Evolutionary conservation across 2,888 invertebrate species (phyloP), one percentile per base, ranked within the genome.

Genomic region (Choreutis nemorana): DNA sequence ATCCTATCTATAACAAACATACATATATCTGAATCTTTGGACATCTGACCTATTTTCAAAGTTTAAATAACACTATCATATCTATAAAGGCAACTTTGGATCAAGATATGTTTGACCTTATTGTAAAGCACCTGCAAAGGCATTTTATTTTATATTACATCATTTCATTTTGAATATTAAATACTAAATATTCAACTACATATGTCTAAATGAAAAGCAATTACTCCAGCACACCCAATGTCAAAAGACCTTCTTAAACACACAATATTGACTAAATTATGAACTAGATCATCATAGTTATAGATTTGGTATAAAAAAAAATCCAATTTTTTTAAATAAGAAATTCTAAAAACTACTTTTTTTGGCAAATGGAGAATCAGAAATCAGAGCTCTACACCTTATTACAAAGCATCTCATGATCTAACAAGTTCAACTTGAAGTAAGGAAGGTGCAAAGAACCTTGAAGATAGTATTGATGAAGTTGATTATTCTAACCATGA

Each of bases 311-410:
- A 68, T 63, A 70, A 71, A 71, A 51, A n/a, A n/a, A 50, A 57
- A 60, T 53, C 53, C 44, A 60, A 57, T 55, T 54, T 47, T n/a
- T n/a, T 58, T 54, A 44, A 55, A 59, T 55, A 57, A 65, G 64
- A 51, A 64, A 61, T 18, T 24, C 22, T 21, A 34, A 58, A 50
- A 66, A 66, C 75, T 77, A 77, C 63, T 51, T 67, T 71, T 32
- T 78, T 78, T 78, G 78, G 78, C 78, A 78, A 78, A 59, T 55
- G 71, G 77, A 78, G 78, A 77, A 72, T 72, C 61, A 48, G 64
- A 68, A 62, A 61, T 52, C 44, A 60, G 55, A n/a, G n/a, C n/a
- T n/a, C n/a, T n/a, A n/a, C n/a, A n/a, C n/a, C n/a, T n/a, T n/a
- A n/a, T n/a, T n/a, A n/a, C n/a, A n/a, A 55, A 57, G 55, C 61